These are phyloP conservation scores for Mesitornis unicolor DNA, from an alignment of 2,113 vertebrate genomes.

Conservation along the genomic window DNA sequence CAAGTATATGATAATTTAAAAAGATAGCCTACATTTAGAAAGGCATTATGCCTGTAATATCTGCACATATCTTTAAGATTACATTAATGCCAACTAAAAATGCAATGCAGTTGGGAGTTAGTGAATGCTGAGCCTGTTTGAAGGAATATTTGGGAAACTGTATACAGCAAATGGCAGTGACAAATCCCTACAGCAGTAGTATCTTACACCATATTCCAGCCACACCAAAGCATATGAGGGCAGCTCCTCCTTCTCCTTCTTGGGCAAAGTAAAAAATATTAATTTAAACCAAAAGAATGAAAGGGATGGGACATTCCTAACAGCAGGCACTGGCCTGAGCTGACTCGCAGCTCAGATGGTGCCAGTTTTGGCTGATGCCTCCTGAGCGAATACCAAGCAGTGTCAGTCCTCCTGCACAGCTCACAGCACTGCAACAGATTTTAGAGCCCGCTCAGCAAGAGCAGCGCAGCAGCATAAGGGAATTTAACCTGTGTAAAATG, in stretches of 20 bases:
- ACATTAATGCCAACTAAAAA: neutral
- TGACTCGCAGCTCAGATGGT: neutral
- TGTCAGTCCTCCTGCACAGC: neutral
- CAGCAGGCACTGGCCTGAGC: neutral
- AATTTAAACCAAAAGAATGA: neutral
- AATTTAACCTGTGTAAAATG: neutral
- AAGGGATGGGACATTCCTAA: neutral
- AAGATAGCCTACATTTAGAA: neutral
- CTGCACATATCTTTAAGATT: neutral
- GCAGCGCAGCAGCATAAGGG: accelerated
- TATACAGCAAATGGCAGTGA: neutral
- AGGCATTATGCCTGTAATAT: neutral
- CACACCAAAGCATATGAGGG: accelerated
- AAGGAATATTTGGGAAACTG: neutral
- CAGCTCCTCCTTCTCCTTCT: neutral
- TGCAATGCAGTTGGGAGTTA: accelerated
- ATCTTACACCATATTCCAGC: neutral
- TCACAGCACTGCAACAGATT: neutral
- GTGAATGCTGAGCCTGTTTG: neutral
- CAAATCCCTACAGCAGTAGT: accelerated
- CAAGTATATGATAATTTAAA: neutral
- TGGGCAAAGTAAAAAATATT: neutral
- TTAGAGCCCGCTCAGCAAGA: neutral
- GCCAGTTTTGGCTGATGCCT: neutral
- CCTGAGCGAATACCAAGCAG: accelerated